Conservation (phyloP, 2,888 invertebrate species). For the Apodemia zela region DNA sequence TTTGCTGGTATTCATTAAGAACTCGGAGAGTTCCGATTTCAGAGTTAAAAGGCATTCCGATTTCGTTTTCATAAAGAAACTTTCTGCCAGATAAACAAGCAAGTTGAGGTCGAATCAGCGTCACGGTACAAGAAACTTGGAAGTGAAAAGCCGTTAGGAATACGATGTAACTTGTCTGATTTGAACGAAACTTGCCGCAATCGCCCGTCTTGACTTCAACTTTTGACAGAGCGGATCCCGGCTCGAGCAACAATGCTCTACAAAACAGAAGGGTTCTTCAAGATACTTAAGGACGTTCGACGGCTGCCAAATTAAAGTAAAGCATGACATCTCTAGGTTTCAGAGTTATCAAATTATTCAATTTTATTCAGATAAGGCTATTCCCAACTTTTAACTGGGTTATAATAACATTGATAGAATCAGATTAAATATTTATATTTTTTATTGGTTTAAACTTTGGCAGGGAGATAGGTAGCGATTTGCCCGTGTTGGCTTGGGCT, state of each 20-base stretch:
- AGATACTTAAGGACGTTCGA: slow-evolving; percentile 48
- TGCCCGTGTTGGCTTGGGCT: too few species aligned
- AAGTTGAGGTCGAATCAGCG: slow-evolving; percentile 61
- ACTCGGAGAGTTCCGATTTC: background rate
- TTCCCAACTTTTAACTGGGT: background rate
- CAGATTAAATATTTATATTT: too few species aligned
- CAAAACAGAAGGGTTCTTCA: slow-evolving; percentile 62
- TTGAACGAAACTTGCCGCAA: slow-evolving; percentile 60
- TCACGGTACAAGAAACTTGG: slow-evolving; percentile 62
- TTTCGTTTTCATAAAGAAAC: slow-evolving; percentile 50
- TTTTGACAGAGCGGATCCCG: slow-evolving; percentile 49
- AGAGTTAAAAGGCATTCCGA: slow-evolving; percentile 27
- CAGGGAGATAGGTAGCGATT: too few species aligned
- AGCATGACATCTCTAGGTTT: background rate
- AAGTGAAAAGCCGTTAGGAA: slow-evolving; percentile 63
- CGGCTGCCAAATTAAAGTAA: slow-evolving; percentile 46
- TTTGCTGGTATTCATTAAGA: slow-evolving; percentile 23
- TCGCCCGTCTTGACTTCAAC: slow-evolving; percentile 56
- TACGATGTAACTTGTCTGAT: slow-evolving; percentile 69
- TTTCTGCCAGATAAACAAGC: slow-evolving; percentile 54
- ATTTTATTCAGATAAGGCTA: background rate
- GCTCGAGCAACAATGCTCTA: slow-evolving; percentile 60
- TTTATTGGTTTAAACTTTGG: too few species aligned
- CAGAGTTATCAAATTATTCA: background rate
- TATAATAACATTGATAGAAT: too few species aligned